Conservation (phyloP, 2,113 vertebrate genomes). For the Haplochromis vanheusdeni region DNA sequence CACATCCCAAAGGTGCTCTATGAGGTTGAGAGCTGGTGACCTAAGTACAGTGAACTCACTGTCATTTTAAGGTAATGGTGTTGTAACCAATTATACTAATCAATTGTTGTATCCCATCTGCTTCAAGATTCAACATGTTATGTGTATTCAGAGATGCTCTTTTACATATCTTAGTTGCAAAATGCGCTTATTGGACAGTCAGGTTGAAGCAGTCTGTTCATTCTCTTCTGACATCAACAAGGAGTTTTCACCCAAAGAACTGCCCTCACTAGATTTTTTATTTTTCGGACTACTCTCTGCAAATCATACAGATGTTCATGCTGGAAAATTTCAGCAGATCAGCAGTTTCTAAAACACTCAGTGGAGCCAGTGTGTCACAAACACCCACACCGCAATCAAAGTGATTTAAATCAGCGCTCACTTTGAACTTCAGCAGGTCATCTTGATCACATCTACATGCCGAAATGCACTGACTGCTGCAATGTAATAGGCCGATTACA, state of each 20-base stretch:
- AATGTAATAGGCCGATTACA: background rate
- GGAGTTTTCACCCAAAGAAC: background rate
- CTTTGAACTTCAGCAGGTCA: background rate
- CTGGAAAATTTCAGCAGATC: background rate
- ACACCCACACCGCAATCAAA: background rate
- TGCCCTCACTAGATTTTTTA: background rate
- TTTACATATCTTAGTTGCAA: background rate
- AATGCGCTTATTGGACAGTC: background rate
- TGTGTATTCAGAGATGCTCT: background rate
- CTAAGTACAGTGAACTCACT: background rate
- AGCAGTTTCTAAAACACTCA: background rate
- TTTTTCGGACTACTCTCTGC: background rate
- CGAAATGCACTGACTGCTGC: background rate
- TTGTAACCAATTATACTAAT: background rate
- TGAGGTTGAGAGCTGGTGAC: background rate
- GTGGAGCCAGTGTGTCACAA: background rate
- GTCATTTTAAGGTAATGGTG: background rate
- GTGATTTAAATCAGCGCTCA: background rate
- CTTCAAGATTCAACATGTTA: background rate
- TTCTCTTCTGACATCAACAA: background rate
- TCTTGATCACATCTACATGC: background rate
- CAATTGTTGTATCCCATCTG: background rate
- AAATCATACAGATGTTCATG: background rate
- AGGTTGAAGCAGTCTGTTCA: background rate
- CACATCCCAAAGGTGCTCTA: background rate